Percentiles rank a stretch among this genome's conserved stretches.
Conservation (phyloP, 2,888 invertebrate species). For the Luperina testacea region DNA sequence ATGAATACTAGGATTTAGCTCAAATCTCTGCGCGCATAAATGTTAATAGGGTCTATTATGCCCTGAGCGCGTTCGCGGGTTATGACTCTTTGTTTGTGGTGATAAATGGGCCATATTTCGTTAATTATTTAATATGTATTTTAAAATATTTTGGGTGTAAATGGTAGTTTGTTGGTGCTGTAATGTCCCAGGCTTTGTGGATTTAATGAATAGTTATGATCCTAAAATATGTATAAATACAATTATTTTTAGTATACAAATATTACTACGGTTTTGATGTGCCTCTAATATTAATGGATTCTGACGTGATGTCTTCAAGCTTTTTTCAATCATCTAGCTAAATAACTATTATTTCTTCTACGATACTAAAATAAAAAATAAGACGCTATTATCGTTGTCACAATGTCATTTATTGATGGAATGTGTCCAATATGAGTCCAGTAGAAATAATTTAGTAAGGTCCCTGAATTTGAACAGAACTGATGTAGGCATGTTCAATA, state of each 20-base stretch:
- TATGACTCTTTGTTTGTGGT: slow-evolving; percentile 52
- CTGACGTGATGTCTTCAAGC: background rate
- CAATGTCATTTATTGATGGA: no score
- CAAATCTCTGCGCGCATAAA: slow-evolving; percentile 47
- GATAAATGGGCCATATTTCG: slow-evolving; percentile 45
- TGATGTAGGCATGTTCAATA: no score
- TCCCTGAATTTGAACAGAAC: no score
- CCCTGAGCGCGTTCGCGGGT: slow-evolving; percentile 20
- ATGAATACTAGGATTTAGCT: slow-evolving; percentile 58
- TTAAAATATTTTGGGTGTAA: slow-evolving; percentile 1
- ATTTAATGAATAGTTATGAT: background rate
- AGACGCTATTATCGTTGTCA: background rate
- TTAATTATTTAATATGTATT: slow-evolving; percentile 37
- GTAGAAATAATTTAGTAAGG: no score
- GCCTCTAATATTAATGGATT: background rate
- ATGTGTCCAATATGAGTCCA: no score
- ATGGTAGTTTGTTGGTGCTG: background rate
- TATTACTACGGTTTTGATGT: background rate
- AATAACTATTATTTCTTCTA: background rate
- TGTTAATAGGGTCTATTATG: slow-evolving; percentile 50
- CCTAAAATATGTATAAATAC: background rate
- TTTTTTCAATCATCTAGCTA: background rate
- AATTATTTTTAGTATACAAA: background rate
- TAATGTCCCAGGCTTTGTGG: background rate
- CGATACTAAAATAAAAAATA: background rate